Conservation (phyloP, 2,888 invertebrate genomes). For the Drosophila yooni region DNA sequence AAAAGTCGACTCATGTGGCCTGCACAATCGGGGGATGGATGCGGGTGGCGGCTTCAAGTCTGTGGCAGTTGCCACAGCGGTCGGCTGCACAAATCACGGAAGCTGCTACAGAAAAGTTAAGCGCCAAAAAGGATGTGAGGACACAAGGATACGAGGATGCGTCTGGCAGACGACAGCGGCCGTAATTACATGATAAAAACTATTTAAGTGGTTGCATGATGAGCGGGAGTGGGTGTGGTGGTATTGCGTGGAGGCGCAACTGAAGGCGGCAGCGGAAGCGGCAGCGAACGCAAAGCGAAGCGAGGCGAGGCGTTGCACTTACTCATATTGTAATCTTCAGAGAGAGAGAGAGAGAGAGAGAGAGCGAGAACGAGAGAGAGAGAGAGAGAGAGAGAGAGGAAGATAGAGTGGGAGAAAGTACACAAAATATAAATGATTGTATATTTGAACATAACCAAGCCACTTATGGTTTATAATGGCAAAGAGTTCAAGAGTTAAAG, state of each 20-base stretch:
- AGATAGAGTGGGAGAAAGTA: background rate
- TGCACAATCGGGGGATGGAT: constrained; percentile 8
- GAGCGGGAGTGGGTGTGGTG: constrained; percentile 2
- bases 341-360: background rate
- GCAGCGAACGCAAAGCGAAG: constrained; percentile 22
- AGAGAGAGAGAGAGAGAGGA: background rate
- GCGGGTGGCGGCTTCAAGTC: constrained; percentile 25
- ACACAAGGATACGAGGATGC: constrained; percentile 45
- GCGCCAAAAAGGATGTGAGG: constrained; percentile 28
- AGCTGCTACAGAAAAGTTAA: constrained; percentile 53
- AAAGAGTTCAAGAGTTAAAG: background rate
- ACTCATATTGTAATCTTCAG: constrained; percentile 5
- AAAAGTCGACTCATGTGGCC: constrained; percentile 60
- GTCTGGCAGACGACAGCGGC: constrained; percentile 78
- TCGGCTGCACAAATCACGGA: constrained; percentile 77
- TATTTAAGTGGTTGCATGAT: constrained; percentile 72
- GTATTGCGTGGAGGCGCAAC: constrained; percentile 10
- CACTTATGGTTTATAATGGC: background rate
- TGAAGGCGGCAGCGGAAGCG: constrained; percentile 35
- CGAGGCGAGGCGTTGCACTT: constrained; percentile 15
- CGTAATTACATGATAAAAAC: constrained; percentile 81
- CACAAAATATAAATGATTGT: background rate
- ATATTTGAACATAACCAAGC: background rate
- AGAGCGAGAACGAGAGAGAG: background rate
- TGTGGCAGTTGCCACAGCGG: constrained; percentile 60